phyloP scores from a whole-genome alignment of 2,797 vertebrate species.

The Cyclura pinguis region DNA sequence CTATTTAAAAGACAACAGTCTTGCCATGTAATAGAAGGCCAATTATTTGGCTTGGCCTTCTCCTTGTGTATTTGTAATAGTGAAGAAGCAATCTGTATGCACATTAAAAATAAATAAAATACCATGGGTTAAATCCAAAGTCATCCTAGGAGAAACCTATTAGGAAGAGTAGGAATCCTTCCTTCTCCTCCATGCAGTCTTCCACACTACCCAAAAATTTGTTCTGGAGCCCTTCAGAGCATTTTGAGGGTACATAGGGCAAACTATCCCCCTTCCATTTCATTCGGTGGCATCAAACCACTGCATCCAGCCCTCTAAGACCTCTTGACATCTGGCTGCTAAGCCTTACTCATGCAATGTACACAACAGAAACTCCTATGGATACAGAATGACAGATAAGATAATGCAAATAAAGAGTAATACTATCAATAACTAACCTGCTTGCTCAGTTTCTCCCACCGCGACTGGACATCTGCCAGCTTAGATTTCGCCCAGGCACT shows the following conservation, averaged over 20 bases:
- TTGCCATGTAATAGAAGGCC: not conserved
- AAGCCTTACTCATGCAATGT: not conserved
- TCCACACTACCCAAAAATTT: not conserved
- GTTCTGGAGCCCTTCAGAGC: not conserved
- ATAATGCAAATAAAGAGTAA: conserved; percentile 30
- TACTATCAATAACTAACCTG: conserved; percentile 80
- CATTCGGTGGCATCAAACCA: not conserved
- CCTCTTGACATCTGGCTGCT: not conserved
- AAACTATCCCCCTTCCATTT: not conserved
- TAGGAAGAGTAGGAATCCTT: not conserved
- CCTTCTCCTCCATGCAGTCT: not conserved
- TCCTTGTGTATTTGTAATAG: not conserved
- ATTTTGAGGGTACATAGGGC: not conserved
- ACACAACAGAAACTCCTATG: not conserved
- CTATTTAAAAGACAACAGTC: not conserved
- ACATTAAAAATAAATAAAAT: not conserved
- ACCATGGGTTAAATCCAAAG: not conserved
- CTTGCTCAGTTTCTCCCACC: conserved; percentile 89
- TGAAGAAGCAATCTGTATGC: not conserved
- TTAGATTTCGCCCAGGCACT: conserved; percentile 85
- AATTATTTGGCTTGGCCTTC: not conserved
- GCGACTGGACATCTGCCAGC: conserved; percentile 81
- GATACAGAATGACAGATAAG: conserved; percentile 8
- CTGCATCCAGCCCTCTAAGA: not conserved
- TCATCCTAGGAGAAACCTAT: not conserved